Conservation (phyloP, 35 echinoderm and acorn worm genomes). For the Ophioderma brevispina region DNA sequence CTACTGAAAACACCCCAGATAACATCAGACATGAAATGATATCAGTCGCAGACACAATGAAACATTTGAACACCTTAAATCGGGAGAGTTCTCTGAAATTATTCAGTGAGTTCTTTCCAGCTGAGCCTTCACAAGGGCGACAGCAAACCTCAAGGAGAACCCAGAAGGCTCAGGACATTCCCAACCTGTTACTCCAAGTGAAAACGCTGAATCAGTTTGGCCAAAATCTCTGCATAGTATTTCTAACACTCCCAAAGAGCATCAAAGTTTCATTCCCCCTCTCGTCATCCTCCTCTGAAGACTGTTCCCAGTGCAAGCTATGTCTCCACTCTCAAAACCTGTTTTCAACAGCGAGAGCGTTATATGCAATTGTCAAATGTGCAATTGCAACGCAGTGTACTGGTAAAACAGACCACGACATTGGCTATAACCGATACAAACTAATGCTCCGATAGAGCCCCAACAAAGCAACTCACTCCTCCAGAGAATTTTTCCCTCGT, state of each 20-base stretch:
- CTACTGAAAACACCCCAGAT: slow-evolving; percentile 65
- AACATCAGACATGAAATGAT: slow-evolving; percentile 37
- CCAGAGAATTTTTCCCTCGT: slow-evolving; percentile 80
- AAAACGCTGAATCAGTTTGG: neutral
- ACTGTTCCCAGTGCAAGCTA: neutral
- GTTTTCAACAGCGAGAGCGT: neutral
- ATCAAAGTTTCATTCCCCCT: neutral
- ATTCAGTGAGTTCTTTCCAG: slow-evolving; percentile 65
- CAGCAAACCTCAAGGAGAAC: neutral
- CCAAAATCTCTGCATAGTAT: neutral
- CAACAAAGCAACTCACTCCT: slow-evolving; percentile 25
- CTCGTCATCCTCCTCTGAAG: neutral
- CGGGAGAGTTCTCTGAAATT: slow-evolving; percentile 67
- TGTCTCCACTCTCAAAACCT: neutral
- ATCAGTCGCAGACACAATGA: slow-evolving; percentile 56
- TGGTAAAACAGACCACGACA: neutral
- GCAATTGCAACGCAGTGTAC: neutral
- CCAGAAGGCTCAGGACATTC: neutral
- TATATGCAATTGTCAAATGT: neutral
- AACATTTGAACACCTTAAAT: slow-evolving; percentile 66
- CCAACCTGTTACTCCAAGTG: neutral
- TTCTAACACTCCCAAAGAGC: neutral
- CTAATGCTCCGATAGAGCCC: neutral
- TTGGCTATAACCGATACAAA: slow-evolving; percentile 8
- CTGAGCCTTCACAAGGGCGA: slow-evolving; percentile 12